Conservation (phyloP, 2,113 vertebrate species). For the rabbit (Oryctolagus cuniculus) region mOryCun1.1 NC_091434.1:173295501-173296000, state of each 20-base stretch:
- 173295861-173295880: slow-evolving; percentile 50
- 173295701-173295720: slow-evolving; percentile 3
- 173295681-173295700: not conserved
- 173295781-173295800: slow-evolving; percentile 36
- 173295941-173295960: slow-evolving; percentile 52
- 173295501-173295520: too few species aligned
- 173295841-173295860: slow-evolving; percentile 38
- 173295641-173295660: not conserved
- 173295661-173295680: not conserved
- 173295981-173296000: slow-evolving; percentile 71
- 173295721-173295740: slow-evolving; percentile 57
- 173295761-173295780: slow-evolving; percentile 66
- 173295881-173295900: slow-evolving; percentile 67
- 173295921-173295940: slow-evolving; percentile 69
- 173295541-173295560: too few species aligned
- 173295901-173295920: slow-evolving; percentile 69
- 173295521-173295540: too few species aligned
- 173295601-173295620: slow-evolving; percentile 40
- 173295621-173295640: not conserved
- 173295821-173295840: slow-evolving; percentile 26
- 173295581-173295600: not conserved
- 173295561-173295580: too few species aligned
- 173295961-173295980: slow-evolving; percentile 69
- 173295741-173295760: slow-evolving; percentile 49
- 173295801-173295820: slow-evolving; percentile 56